Evolutionary conservation across 2,113 vertebrate species (phyloP), one percentile per base, ranked within the genome.

Genomic region (Glaucomys volans): DNA sequence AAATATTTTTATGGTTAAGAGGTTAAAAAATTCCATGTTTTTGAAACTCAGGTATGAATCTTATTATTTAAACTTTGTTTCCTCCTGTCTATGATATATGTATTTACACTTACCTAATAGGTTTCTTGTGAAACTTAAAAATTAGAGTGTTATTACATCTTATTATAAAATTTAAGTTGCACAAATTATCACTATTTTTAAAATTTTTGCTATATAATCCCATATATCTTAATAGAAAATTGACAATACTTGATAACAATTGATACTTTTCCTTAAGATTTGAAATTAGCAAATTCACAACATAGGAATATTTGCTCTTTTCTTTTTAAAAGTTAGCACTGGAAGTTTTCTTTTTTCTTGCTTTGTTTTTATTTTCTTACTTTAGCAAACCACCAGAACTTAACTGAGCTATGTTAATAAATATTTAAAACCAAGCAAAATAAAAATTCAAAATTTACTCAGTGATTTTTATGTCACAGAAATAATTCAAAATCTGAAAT

Each of bases 381-480:
- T 24, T 11, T 52, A 30, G 7, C 37, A 82, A 87, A 72, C 35
- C 24, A 59, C 4, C 5, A 82, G 35, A 52, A 22, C 35, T 90
- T 77, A 90, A 40, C 40, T 83, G 52, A 77, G 62, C 66, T 82
- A n/a, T 82, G 24, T 42, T 66, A 52, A 87, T 81, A 89, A 87
- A 76, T 93, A 75, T 69, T 80, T 89, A 95, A 13, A 72, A 71
- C 44, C 44, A 91, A 92, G 80, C 8, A 52, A n/a, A 76, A 87
- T 82, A 74, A 90, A 90, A 95, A 74, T 72, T 87, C 8, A 93
- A 95, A 87, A 90, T 76, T 69, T 72, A 82, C 30, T 94, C 50
- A 82, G 28, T 77, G 37, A 87, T 87, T 47, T 91, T 66, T n/a
- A 62, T 85, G 47, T 67, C 47, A 88, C 13, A 67, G 30, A 90